phyloP scores from a whole-genome alignment of 2,797 vertebrate species.

The Bucorvus abyssinicus region DNA sequence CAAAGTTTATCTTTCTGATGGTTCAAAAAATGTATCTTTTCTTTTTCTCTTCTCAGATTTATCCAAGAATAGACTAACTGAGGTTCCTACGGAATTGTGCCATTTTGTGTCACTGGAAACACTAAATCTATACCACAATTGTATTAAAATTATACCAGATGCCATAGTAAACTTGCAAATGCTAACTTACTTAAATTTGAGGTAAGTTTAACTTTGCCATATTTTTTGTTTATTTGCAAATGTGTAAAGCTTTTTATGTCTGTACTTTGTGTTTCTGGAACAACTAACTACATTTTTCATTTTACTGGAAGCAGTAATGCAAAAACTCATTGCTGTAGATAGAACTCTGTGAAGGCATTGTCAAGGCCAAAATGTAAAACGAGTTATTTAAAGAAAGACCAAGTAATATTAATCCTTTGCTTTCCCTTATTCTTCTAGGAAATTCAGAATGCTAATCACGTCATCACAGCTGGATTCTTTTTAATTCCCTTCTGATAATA shows the following conservation, averaged over 20 bases:
- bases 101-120: slow-evolving; percentile 92
- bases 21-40: not conserved
- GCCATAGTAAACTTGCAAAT: slow-evolving; percentile 86
- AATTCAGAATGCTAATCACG: not conserved
- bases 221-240: not conserved
- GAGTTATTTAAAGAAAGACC: not conserved
- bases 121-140: slow-evolving; percentile 94
- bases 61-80: slow-evolving; percentile 90
- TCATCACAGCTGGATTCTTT: not conserved
- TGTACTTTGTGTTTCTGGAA: not conserved
- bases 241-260: not conserved
- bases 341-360: not conserved
- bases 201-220: slow-evolving; percentile 73
- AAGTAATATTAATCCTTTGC: not conserved
- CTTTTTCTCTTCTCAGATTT: slow-evolving; percentile 79
- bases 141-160: slow-evolving; percentile 92
- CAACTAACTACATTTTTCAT: not conserved
- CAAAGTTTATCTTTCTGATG: not conserved
- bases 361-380: not conserved
- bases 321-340: not conserved
- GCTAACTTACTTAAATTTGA: slow-evolving; percentile 91
- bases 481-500: not conserved
- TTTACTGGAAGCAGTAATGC: not conserved
- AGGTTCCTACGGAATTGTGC: slow-evolving; percentile 87
- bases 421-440: not conserved